phyloP scores from a whole-genome alignment of 2,888 invertebrate genomes.

The Acanthosepion pharaonis region DNA sequence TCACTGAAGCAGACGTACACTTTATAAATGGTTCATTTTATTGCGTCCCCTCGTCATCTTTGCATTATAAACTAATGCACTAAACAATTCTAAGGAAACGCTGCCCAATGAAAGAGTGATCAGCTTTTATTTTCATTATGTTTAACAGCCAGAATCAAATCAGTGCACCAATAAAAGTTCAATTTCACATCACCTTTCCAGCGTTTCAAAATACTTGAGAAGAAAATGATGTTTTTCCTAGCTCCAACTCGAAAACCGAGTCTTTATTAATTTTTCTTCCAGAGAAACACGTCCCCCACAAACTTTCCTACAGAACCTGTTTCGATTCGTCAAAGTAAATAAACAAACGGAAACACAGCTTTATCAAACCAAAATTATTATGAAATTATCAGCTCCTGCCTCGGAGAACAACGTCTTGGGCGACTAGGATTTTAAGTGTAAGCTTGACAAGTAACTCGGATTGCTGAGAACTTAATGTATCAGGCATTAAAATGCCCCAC shows the following conservation, averaged over 20 bases:
- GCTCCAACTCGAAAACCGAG: neutral
- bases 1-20: neutral
- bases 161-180: neutral
- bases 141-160: neutral
- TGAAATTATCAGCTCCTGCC: neutral
- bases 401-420: neutral
- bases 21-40: neutral
- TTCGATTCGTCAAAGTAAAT: neutral
- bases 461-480: neutral
- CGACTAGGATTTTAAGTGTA: neutral
- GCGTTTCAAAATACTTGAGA: neutral
- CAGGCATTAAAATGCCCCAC: neutral
- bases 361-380: neutral
- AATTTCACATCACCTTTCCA: neutral
- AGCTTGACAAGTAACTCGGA: neutral
- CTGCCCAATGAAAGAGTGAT: neutral
- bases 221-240: neutral
- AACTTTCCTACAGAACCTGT: neutral
- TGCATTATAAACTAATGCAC: neutral
- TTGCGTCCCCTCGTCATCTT: neutral
- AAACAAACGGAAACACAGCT: neutral
- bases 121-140: slow-evolving; percentile 4
- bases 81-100: slow-evolving; percentile 16
- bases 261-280: neutral
- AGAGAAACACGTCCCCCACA: neutral